Evolutionary conservation across 2,113 vertebrate genomes (phyloP).

Genomic region (Toxostoma redivivum): DNA sequence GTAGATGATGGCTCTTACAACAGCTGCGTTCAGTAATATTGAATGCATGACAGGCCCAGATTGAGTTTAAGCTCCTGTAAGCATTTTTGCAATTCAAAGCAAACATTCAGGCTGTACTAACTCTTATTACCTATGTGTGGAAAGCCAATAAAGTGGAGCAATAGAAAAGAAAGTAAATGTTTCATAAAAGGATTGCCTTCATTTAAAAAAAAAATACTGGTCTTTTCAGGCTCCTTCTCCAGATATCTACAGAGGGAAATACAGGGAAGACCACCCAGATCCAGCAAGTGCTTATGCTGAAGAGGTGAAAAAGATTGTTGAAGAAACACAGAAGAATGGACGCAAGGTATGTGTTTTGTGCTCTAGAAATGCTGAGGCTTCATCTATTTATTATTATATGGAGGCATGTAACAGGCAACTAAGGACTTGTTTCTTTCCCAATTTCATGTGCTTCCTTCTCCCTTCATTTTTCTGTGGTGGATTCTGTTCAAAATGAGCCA

Average conservation of each 20-base stretch:
- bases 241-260: slow-evolving; percentile 94
- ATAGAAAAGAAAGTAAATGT: not conserved
- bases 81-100: not conserved
- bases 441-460: not conserved
- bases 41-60: not conserved
- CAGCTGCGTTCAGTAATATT: fast-evolving
- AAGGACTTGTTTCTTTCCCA: not conserved
- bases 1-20: not conserved
- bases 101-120: not conserved
- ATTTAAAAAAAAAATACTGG: not conserved
- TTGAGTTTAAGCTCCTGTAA: not conserved
- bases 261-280: slow-evolving; percentile 83
- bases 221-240: slow-evolving; percentile 87
- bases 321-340: slow-evolving; percentile 73
- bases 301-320: slow-evolving; percentile 87
- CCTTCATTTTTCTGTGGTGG: not conserved
- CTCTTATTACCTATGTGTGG: not conserved
- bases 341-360: slow-evolving; percentile 78
- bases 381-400: not conserved
- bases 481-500: not conserved
- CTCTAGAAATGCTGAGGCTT: not conserved
- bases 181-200: not conserved
- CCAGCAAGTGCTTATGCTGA: slow-evolving; percentile 87
- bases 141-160: not conserved
- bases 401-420: not conserved